Conservation (phyloP, 2,797 vertebrate genomes). For the Buphagus erythrorhynchus region DNA sequence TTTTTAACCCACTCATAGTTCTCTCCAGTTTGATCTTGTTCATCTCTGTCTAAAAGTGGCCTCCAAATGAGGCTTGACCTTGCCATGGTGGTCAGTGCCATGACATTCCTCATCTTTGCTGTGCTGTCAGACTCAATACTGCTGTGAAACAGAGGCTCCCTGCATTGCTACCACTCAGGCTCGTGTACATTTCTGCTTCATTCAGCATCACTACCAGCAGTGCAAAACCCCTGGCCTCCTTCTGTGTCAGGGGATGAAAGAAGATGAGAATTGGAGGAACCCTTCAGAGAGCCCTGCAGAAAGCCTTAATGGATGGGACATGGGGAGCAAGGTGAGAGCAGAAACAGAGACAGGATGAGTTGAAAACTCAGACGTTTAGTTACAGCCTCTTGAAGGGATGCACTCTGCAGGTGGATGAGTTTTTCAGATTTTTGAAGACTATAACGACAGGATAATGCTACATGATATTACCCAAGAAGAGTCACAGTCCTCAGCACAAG, state of each 20-base stretch:
- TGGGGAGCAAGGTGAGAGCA: neutral
- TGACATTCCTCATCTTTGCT: constrained; percentile 46
- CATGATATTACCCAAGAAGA: neutral
- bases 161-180: neutral
- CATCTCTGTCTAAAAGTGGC: constrained; percentile 19
- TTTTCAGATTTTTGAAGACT: neutral
- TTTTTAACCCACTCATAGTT: constrained; percentile 35
- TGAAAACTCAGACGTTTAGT: neutral
- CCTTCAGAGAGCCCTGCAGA: constrained; percentile 24
- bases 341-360: neutral
- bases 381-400: neutral
- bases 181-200: neutral
- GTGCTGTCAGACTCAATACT: constrained; percentile 5
- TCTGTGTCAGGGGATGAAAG: constrained; percentile 33
- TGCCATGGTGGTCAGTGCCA: neutral
- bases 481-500: neutral
- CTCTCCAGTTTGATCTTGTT: constrained; percentile 46
- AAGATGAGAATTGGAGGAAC: constrained; percentile 21
- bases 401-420: neutral
- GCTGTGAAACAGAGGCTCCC: neutral
- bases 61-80: constrained; percentile 16
- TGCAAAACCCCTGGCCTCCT: constrained; percentile 48
- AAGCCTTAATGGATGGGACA: constrained; percentile 31
- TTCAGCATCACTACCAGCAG: constrained; percentile 50
- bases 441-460: neutral